Evolutionary conservation across 2,888 invertebrate species (phyloP), one percentile per base, ranked within the genome.

Genomic region (Drosophila merina): DNA sequence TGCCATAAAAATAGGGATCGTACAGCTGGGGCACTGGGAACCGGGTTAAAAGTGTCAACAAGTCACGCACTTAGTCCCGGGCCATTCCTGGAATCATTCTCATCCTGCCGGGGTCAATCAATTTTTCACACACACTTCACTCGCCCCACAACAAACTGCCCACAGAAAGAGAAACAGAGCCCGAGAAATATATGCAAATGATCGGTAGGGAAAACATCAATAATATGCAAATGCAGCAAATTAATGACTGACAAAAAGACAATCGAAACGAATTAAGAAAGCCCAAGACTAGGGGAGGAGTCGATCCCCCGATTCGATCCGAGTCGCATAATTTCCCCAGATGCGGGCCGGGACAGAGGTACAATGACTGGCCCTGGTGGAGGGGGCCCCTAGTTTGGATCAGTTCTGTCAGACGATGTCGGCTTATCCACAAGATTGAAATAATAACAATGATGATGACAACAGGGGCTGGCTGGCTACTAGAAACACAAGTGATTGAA

Each of bases 241-340:
- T 86, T 86, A 86, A 88, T 88, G 89, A 82, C 82, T 86, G 82
- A 88, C 83, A 89, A 89, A 80, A 88, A 86, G 86, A 80, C 86
- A 89, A 83, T 86, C 84, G 81, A 79, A 85, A 75, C 83, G 86
- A 88, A 88, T 86, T 86, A 89, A 88, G 87, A 76, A 86, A 79
- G 76, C 40, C 48, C 86, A 74, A 82, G 82, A 67, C 49, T 73
- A 79, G 72, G 74, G 75, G 69, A 71, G 73, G 75, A 20, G 26
- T 67, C 49, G 42, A 44, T 49, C 49, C 14, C 14, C 14, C 54
- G 44, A 47, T 12, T 14, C 58, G 44, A 59, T 58, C 58, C 72
- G 59, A 74, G 59, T 72, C 68, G 57, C 75, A 77, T 87, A 66
- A 87, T 82, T 87, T 87, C 70, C 42, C 33, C 51, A 55, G 72